Percentiles rank a stretch among this genome's conserved stretches.
Evolutionary conservation across 2,888 invertebrate genomes (phyloP).

Genomic region (Creontiades dilutus): DNA sequence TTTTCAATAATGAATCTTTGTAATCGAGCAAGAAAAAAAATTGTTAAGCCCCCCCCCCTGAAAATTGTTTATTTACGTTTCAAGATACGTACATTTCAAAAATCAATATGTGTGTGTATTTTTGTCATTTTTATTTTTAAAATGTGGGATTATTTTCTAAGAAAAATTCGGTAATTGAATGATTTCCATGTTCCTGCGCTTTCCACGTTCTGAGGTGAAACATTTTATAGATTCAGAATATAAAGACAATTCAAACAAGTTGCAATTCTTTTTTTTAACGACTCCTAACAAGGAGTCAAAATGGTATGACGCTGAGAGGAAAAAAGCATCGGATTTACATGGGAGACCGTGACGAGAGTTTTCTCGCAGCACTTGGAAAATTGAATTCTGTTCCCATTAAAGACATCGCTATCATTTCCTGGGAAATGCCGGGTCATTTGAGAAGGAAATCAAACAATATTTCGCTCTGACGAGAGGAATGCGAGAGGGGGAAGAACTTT

Average conservation of each 20-base stretch:
- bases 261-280: not conserved
- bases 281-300: not conserved
- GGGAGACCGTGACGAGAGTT: not conserved
- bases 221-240: not conserved
- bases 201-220: no score
- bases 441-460: slow-evolving; percentile 61
- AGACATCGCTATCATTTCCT: slow-evolving; percentile 40
- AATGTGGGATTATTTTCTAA: no score
- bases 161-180: no score
- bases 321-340: slow-evolving; percentile 13
- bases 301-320: not conserved
- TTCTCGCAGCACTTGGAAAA: slow-evolving; percentile 14
- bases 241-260: not conserved
- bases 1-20: no score
- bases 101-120: no score
- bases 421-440: slow-evolving; percentile 44
- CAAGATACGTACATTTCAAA: no score
- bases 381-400: slow-evolving; percentile 53
- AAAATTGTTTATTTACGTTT: no score
- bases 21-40: no score
- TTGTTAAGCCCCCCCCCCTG: no score
- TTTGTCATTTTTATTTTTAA: no score
- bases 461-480: not conserved
- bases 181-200: no score
- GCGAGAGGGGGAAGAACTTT: slow-evolving; percentile 34